Base-by-base conservation (phyloP, 2,113 vertebrate genomes). In the Pleuronectes platessa region DNA sequence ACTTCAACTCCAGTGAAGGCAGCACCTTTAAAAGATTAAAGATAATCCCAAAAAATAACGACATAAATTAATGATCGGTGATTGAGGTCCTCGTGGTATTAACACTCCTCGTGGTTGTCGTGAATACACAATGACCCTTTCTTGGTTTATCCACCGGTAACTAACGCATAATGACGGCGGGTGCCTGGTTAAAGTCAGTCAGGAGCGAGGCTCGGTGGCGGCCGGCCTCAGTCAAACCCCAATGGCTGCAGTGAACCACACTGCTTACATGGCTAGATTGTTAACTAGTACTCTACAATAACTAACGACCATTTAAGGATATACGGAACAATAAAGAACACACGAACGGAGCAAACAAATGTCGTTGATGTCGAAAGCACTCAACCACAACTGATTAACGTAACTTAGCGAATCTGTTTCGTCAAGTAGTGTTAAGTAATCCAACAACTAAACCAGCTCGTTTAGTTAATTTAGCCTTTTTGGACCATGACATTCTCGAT, bases 1-100 rank as follows among this genome's bases (percentile, higher is more conserved):
- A 91, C 92, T 90, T 88, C 87, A 86, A 77, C 79, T 81, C 67
- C 67, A 42, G 61, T 74, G 23, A 68, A 67, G 67, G 27, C 31
- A 71, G 23, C 65, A 23, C 61, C 0, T 51, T 13, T 31, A 70
- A 70, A 21, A 73, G 18, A 69, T 69, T 0, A 27, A 12, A 71
- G 9, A 47, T n/a, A 9, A 42, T n/a, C n/a, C n/a, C n/a, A 61
- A 20, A 53, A 12, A 40, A 1, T 11, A 23, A 27, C 24, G 27
- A 26, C 2, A 10, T 0, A 5, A 2, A 56, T 45, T 8, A 59
- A 54, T 26, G 26, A 51, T 7, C 47, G 6, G 1, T 18, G 47
- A 51, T 51, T 8, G 3, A 7, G 27, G 17, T n/a, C 3, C 14
- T 20, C 23, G 0, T 0, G 4, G 13, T 61, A 37, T 61, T 20